Evolutionary conservation across 2,888 invertebrate genomes (phyloP), one percentile per base, ranked within the genome.

Genomic region (Oligia strigilis): DNA sequence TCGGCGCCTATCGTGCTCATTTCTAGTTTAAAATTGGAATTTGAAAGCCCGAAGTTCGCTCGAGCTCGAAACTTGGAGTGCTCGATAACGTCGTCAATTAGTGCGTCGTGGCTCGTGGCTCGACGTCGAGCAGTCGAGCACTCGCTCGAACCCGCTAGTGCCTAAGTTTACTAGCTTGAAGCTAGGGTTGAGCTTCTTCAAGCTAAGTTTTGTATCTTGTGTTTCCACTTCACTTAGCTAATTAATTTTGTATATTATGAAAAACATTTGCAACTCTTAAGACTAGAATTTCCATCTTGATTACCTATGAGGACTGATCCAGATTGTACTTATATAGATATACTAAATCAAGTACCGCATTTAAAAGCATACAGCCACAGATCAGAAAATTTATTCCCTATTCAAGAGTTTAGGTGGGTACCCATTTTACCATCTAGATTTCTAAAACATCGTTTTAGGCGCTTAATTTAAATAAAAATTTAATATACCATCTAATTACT

Each of bases 31-130:
- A 96, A 96, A 95, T 95, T 94, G 93, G 91, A 94, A 94, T 95
- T 94, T 93, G 92, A 93, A 93, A 92, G 91, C 90, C 83, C 87
- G 74, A 94, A 96, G 94, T 96, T 95, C 89, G 92, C 88, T 91
- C 83, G 86, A 88, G 92, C 92, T 92, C 87, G 88, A 92, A 93
- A 94, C 94, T 94, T 94, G 89, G 90, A 94, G 94, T 91, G 92
- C 93, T 94, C 94, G 94, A 95, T 96, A 94, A 92, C 93, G 92
- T 95, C 95, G 94, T 95, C 95, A 96, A 96, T 96, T 97, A 96
- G 94, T 94, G 92, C 92, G 92, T 92, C 91, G 92, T 91, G 88
- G 87, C 87, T 90, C 83, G 74, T 91, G 88, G 87, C 87, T 90
- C 83, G 76, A 88, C 89, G 83, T 89, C 81, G 88, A 89, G 90